Evolutionary conservation across 2,888 invertebrate species (phyloP).

Genomic region (Aplocera efformata): DNA sequence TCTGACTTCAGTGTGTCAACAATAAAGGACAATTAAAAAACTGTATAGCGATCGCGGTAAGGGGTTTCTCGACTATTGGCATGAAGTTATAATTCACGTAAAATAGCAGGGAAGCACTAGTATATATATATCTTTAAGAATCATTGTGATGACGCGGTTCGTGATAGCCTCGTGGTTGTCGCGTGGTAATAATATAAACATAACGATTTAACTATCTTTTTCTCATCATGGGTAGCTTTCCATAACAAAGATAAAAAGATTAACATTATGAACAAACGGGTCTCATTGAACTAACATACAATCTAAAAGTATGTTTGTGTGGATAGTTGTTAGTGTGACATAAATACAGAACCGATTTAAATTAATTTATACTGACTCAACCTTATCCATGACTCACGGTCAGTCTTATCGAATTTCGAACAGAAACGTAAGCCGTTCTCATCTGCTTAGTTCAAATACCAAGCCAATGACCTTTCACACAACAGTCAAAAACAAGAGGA

Average conservation of each 20-base stretch:
- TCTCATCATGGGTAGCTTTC: conserved; percentile 40
- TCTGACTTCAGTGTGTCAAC: too few species aligned
- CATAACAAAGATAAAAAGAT: conserved; percentile 11
- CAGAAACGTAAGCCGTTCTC: too few species aligned
- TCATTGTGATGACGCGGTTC: conserved; percentile 17
- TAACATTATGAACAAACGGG: too few species aligned
- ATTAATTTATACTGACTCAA: too few species aligned
- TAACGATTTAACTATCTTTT: conserved; percentile 32
- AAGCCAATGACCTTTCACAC: conserved; percentile 11
- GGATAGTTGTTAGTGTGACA: too few species aligned
- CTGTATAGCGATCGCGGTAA: too few species aligned
- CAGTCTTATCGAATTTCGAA: too few species aligned
- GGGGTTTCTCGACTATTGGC: not conserved
- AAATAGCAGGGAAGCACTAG: conserved; percentile 5
- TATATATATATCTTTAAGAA: conserved; percentile 1
- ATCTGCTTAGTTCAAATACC: conserved; percentile 3
- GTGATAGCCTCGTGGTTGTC: conserved; percentile 25
- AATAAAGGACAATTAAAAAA: too few species aligned
- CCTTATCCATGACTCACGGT: too few species aligned
- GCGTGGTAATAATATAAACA: conserved; percentile 21
- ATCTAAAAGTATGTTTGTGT: too few species aligned
- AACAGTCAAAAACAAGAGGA: conserved; percentile 17
- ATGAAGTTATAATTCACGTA: not conserved
- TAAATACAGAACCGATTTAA: too few species aligned
- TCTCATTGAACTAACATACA: too few species aligned